phyloP scores from a whole-genome alignment of 2,113 vertebrate genomes.

The Seriola rivoliana region DNA sequence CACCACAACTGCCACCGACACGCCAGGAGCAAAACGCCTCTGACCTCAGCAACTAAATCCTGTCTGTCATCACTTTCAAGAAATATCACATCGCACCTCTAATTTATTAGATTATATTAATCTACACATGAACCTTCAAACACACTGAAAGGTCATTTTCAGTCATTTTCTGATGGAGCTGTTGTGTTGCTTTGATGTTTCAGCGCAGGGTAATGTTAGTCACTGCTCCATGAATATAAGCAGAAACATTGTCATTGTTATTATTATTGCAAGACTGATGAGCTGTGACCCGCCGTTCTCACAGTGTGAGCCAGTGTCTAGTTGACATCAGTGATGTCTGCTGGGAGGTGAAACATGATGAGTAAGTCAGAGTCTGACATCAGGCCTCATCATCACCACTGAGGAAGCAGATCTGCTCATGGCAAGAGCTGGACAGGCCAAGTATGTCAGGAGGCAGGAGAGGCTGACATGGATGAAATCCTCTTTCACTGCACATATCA shows the following conservation, averaged over 20 bases:
- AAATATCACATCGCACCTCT: conserved; percentile 14
- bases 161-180: not conserved
- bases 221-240: not conserved
- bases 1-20: conserved; percentile 20
- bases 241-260: not conserved
- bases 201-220: not conserved
- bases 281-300: not conserved
- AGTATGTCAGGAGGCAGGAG: not conserved
- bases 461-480: not conserved
- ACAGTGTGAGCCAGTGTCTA: conserved; percentile 10
- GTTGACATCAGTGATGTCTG: conserved; percentile 1
- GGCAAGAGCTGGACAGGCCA: not conserved
- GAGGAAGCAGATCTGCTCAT: not conserved
- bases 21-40: conserved; percentile 8
- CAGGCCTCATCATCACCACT: not conserved
- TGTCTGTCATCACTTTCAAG: not conserved
- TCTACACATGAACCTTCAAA: not conserved
- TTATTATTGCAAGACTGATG: not conserved
- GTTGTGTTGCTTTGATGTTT: not conserved
- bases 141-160: not conserved
- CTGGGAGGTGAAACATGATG: conserved; percentile 2
- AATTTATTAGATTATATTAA: not conserved
- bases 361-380: conserved; percentile 14
- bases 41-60: conserved; percentile 7
- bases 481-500: not conserved